Evolutionary conservation across 37 sponge, comb jelly and placozoan species (phyloP).

Genomic region (Petrosia ficiformis): DNA sequence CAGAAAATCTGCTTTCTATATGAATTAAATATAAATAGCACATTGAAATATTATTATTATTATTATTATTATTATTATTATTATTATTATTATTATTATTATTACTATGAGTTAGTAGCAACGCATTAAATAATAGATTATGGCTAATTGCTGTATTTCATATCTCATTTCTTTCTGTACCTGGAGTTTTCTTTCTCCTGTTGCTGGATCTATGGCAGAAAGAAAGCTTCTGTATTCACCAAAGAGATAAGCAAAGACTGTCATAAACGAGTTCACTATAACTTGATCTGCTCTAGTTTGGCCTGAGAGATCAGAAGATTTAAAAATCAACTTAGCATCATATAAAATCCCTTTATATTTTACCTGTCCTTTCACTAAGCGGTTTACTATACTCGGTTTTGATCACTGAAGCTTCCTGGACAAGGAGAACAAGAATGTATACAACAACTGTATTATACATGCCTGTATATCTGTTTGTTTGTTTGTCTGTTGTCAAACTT

Average conservation of each 20-base stretch:
- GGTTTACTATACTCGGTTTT: slow-evolving; percentile 2
- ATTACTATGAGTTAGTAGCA: too few relatives aligned
- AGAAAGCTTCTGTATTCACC: slow-evolving; percentile 32
- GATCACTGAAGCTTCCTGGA: neutral
- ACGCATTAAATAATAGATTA: too few relatives aligned
- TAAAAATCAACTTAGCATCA: too few relatives aligned
- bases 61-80: too few relatives aligned
- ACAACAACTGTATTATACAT: neutral
- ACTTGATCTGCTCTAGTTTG: slow-evolving; percentile 36
- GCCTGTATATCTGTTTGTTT: neutral
- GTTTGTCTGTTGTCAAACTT: neutral
- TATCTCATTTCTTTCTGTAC: neutral
- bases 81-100: too few relatives aligned
- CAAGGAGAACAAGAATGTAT: neutral
- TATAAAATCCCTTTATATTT: too few relatives aligned
- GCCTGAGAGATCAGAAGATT: too few relatives aligned
- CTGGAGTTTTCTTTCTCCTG: slow-evolving; percentile 20
- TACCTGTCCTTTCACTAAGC: slow-evolving; percentile 1
- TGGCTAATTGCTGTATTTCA: too few relatives aligned
- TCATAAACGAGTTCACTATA: slow-evolving; percentile 57
- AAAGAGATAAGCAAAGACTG: slow-evolving; percentile 63
- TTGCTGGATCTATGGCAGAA: neutral
- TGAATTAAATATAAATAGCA: neutral
- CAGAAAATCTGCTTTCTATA: slow-evolving; percentile 21
- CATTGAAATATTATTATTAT: too few relatives aligned